Percentiles rank a stretch among this genome's conserved stretches.
These are phyloP conservation scores for Peromyscus californicus DNA, from an alignment of 2,113 vertebrate genomes.

Conservation along the genomic window DNA sequence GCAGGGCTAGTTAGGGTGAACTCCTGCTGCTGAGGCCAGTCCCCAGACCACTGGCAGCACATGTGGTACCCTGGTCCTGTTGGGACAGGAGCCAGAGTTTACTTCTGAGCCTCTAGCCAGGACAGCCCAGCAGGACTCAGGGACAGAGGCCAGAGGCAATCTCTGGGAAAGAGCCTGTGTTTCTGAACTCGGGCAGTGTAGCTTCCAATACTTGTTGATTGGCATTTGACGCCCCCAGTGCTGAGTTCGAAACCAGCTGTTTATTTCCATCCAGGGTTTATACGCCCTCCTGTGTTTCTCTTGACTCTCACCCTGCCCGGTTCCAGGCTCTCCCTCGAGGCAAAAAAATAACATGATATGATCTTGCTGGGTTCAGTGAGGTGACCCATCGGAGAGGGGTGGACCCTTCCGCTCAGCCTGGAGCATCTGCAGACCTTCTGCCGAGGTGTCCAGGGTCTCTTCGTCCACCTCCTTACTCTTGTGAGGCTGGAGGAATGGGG, in stretches of 20 bases:
- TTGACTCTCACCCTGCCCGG: not conserved
- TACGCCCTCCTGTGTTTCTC: not conserved
- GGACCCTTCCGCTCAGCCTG: not conserved
- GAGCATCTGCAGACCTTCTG: not conserved
- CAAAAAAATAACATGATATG: not conserved
- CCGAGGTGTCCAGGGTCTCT: not conserved
- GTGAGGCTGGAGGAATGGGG: not conserved
- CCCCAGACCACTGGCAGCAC: not conserved
- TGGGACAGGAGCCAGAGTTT: not conserved
- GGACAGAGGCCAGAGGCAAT: not conserved
- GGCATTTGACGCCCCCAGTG: not conserved
- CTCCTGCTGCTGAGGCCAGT: not conserved
- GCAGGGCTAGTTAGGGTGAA: not conserved
- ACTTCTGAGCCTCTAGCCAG: not conserved
- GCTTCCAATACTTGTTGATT: not conserved
- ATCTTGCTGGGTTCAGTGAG: not conserved
- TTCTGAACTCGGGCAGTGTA: not conserved
- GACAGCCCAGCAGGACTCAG: not conserved
- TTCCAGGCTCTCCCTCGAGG: not conserved
- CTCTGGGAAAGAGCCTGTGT: not conserved
- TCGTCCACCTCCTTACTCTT: no score
- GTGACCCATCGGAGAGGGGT: not conserved
- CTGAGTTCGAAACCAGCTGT: not conserved
- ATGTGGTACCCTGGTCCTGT: not conserved
- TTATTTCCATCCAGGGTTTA: not conserved